These are phyloP conservation scores for Dipodomys ordii DNA, from an alignment of 2,113 vertebrate genomes.

Conservation along the genomic window DNA sequence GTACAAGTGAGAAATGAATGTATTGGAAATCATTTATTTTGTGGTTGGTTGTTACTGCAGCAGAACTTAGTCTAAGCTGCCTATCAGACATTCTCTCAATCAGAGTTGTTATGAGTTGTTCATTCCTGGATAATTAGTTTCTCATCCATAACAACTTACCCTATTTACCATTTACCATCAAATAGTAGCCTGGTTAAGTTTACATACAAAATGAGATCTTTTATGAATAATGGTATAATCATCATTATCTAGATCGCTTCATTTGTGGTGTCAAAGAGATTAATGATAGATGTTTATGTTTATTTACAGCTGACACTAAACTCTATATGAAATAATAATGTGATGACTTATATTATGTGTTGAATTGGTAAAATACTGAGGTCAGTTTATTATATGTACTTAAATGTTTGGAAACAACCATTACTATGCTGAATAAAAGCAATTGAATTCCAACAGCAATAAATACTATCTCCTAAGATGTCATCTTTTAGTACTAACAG, in stretches of 20 bases:
- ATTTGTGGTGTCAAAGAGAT: neutral
- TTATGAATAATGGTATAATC: neutral
- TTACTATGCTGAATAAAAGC: conserved; percentile 42
- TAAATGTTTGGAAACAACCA: conserved; percentile 33
- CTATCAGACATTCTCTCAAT: neutral
- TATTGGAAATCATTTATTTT: neutral
- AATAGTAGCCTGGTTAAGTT: neutral
- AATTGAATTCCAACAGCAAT: conserved; percentile 20
- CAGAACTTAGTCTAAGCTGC: neutral
- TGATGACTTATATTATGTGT: neutral
- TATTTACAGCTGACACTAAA: neutral
- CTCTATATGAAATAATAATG: neutral
- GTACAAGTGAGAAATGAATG: neutral
- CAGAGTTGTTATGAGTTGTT: neutral
- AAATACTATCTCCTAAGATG: conserved; percentile 51
- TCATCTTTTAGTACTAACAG: conserved; percentile 37
- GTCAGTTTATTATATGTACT: conserved; percentile 24
- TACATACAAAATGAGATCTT: neutral
- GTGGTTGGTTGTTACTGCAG: neutral
- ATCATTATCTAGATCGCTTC: neutral
- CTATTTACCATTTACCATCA: neutral
- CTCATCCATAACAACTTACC: neutral
- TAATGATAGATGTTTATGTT: neutral
- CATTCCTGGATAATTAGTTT: neutral
- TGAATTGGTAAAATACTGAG: conserved; percentile 29